phyloP scores from a whole-genome alignment of 2,888 invertebrate species.

The Loripinus fragilis region DNA sequence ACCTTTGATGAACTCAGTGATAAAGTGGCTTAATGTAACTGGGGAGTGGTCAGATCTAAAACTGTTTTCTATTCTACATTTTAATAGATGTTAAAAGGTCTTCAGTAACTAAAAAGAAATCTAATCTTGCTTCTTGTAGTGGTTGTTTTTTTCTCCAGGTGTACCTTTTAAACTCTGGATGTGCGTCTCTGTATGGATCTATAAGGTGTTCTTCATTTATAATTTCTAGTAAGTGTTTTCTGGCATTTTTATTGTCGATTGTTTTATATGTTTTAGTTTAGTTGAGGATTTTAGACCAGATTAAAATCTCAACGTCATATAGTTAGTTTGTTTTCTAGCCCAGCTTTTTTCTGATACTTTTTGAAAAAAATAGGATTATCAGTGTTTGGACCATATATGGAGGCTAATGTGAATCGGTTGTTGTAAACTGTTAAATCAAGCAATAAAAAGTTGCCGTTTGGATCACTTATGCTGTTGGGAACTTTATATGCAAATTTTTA shows the following conservation, averaged over 20 bases:
- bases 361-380: slow-evolving; percentile 16
- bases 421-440: too few species aligned
- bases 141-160: slow-evolving; percentile 15
- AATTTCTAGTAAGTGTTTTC: slow-evolving; percentile 10
- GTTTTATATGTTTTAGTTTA: slow-evolving; percentile 21
- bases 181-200: slow-evolving; percentile 10
- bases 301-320: slow-evolving; percentile 14
- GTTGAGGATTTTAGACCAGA: background rate
- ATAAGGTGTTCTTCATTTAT: background rate
- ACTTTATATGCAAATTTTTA: too few species aligned
- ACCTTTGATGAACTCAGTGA: slow-evolving; percentile 7
- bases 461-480: too few species aligned
- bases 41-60: slow-evolving; percentile 17
- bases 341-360: slow-evolving; percentile 8
- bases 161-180: slow-evolving; percentile 4
- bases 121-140: slow-evolving; percentile 18
- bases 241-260: slow-evolving; percentile 12
- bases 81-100: background rate
- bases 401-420: slow-evolving; percentile 3
- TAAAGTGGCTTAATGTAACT: background rate
- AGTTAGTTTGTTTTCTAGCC: background rate
- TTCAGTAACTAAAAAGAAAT: slow-evolving; percentile 19
- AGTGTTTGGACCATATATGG: slow-evolving; percentile 18
- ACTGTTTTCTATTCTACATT: slow-evolving; percentile 7
- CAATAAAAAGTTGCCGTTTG: too few species aligned